Evolutionary conservation across 2,113 vertebrate genomes (phyloP), one percentile per base, ranked within the genome.

Genomic region (Nothocercus nigrocapillus): DNA sequence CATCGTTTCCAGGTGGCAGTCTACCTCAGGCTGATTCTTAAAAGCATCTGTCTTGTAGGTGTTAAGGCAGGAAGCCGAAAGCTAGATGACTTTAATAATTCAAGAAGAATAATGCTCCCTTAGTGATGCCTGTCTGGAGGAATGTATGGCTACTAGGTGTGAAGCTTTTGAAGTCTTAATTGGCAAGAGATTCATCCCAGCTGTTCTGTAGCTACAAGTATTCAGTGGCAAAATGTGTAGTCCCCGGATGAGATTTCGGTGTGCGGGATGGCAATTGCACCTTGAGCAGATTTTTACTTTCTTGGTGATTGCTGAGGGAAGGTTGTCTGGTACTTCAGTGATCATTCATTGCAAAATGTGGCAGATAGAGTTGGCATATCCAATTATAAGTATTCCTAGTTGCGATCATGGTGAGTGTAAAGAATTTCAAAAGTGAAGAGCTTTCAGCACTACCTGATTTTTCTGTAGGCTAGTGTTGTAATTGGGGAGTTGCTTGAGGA

Each of bases 81-180:
- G 54, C 83, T 89, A 83, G 27, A 79, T 75, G 58, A 74, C 67
- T 90, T 92, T 45, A 94, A 92, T 93, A 86, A 92, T 90, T 88
- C 74, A 94, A 82, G 88, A 86, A 73, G 51, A 94, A 53, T 83
- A 78, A 93, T 87, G 68, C 28, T 87, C 66, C 69, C 62, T 49
- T 45, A 86, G 70, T 67, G 62, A 69, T 89, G 54, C 40, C 67
- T 95, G 66, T 90, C 88, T 94, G 59, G 81, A 92, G 78, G n/a
- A 82, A 90, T 51, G 36, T 69, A 30, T 76, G 40, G 83, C 75
- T 90, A 75, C 58, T 92, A 36, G 0, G 36, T 79, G 42, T 59
- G 75, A 90, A 59, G 63, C 67, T 86, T 94, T 94, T 95, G 90
- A 92, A 90, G 70, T 76, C 70, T 82, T 92, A 95, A 93, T 85